Percentiles rank a stretch among this genome's conserved stretches.
phyloP scores from a whole-genome alignment of 2,113 vertebrate genomes.

The Apeltes quadracus region DNA sequence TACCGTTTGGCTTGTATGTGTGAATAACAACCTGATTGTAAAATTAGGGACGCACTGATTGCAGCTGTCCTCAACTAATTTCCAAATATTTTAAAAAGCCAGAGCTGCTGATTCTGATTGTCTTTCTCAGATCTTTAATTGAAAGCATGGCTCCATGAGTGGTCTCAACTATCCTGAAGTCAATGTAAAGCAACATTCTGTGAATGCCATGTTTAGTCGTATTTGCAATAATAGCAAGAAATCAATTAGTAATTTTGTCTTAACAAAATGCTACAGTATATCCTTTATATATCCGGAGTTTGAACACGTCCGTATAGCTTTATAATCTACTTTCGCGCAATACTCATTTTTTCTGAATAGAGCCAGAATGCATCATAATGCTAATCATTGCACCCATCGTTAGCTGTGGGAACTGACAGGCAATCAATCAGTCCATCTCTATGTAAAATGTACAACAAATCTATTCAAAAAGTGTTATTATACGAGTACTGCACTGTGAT shows the following conservation, averaged over 20 bases:
- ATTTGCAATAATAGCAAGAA: neutral
- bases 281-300: no score
- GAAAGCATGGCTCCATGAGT: neutral
- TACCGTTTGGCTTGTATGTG: neutral
- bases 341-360: neutral
- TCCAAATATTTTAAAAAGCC: no score
- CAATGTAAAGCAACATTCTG: neutral
- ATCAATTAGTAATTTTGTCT: neutral
- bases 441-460: conserved; percentile 1
- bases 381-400: neutral
- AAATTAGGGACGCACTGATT: no score
- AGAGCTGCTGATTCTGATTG: neutral
- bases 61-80: no score
- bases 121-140: neutral
- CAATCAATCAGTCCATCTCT: neutral
- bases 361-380: neutral
- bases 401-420: neutral
- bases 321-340: neutral
- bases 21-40: neutral
- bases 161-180: neutral
- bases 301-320: neutral
- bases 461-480: neutral
- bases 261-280: no score
- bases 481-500: neutral
- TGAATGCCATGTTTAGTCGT: neutral